These are phyloP conservation scores for Chloropsis cyanopogon DNA, from an alignment of 2,113 vertebrate genomes.

Conservation along the genomic window DNA sequence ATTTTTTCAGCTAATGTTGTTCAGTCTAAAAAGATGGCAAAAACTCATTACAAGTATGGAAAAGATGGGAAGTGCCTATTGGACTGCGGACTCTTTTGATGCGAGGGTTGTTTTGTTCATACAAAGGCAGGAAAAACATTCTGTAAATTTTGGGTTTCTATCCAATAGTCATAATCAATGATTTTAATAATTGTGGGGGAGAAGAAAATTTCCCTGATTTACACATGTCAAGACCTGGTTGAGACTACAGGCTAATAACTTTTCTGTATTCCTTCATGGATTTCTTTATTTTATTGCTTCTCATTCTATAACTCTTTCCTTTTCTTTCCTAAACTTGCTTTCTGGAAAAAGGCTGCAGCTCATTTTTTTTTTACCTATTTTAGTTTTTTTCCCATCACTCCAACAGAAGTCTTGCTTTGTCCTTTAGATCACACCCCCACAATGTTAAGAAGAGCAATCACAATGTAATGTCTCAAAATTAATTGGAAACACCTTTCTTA, in stretches of 20 bases:
- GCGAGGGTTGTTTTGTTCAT: not conserved
- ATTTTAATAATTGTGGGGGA: not conserved
- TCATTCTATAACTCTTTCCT: not conserved
- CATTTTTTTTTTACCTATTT: not conserved
- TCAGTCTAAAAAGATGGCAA: not conserved
- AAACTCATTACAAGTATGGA: constrained; percentile 3
- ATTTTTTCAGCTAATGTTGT: not conserved
- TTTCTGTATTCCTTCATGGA: not conserved
- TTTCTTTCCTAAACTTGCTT: not conserved
- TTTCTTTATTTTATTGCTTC: not conserved
- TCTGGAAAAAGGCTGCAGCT: not conserved
- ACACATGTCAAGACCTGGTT: not conserved
- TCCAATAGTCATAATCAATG: not conserved
- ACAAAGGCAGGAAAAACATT: not conserved
- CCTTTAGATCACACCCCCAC: not conserved
- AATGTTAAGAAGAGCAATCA: not conserved
- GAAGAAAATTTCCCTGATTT: not conserved
- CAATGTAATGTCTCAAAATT: not conserved
- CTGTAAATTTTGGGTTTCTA: not conserved
- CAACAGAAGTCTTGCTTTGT: not conserved
- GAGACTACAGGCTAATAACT: not conserved
- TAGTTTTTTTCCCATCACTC: not conserved
- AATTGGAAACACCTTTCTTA: not conserved
- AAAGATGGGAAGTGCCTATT: not conserved
- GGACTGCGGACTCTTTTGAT: not conserved